phyloP scores from a whole-genome alignment of 2,888 invertebrate species.

The Argyresthia goedartella region DNA sequence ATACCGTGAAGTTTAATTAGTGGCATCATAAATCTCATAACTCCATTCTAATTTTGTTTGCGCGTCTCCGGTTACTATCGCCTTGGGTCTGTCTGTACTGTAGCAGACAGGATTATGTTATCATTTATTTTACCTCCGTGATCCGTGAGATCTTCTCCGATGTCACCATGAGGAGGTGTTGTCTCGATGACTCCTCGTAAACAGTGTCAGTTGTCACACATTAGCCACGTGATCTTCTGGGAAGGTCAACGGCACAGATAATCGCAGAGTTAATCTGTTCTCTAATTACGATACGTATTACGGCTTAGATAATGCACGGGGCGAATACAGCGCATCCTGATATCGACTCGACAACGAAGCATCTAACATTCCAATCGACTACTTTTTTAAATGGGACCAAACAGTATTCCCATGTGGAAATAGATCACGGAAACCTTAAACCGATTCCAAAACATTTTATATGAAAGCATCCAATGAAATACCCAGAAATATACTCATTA shows the following conservation, averaged over 20 bases:
- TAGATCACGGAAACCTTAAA: too few relatives aligned
- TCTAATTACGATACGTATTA: constrained; percentile 23
- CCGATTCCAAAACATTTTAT: too few relatives aligned
- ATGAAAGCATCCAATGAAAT: too few relatives aligned
- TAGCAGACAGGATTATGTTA: background rate
- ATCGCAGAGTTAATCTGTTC: constrained; percentile 10
- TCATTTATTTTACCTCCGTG: background rate
- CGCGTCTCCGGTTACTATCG: constrained; percentile 9
- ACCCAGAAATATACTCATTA: too few relatives aligned
- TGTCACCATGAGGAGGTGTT: background rate
- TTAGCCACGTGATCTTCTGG: background rate
- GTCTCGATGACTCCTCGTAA: background rate
- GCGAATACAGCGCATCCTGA: too few relatives aligned
- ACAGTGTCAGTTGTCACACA: background rate
- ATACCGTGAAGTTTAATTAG: constrained; percentile 30
- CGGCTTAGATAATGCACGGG: too few relatives aligned
- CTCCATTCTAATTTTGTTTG: constrained; percentile 21
- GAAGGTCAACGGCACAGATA: constrained; percentile 17
- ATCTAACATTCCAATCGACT: too few relatives aligned
- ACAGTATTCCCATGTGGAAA: too few relatives aligned
- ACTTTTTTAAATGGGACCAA: too few relatives aligned
- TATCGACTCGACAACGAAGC: too few relatives aligned
- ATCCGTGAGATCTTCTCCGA: background rate
- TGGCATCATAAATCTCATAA: constrained; percentile 29
- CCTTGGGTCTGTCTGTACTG: background rate